Evolutionary conservation across 2,888 invertebrate species (phyloP), one percentile per base, ranked within the genome.

Genomic region (Proisotoma minuta): DNA sequence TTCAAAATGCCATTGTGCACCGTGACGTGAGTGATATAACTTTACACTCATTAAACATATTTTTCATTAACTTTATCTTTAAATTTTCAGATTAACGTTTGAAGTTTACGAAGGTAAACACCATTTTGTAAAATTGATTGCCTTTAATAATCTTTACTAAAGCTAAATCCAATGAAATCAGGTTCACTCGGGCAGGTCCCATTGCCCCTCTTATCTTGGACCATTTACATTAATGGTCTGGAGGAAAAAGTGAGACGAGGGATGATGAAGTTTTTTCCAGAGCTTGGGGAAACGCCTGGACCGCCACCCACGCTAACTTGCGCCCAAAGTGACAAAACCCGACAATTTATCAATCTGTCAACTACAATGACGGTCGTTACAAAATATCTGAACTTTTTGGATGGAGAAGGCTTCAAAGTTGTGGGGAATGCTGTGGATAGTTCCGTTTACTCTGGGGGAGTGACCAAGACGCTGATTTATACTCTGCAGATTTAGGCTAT

Each of bases 81-180:
- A n/a, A n/a, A n/a, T n/a, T 20, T 43, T 3, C 53, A 69, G 69
- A 50, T 43, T 69, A 22, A 69, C 60, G 2, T 69, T 66, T 28
- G 69, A 69, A 47, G 52, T 69, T 20, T 69, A 69, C 27, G 69
- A 69, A 50, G 69, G n/a, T n/a, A n/a, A n/a, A n/a, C n/a, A n/a
- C n/a, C n/a, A n/a, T n/a, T n/a, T n/a, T n/a, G n/a, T n/a, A n/a
- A n/a, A n/a, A n/a, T n/a, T n/a, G n/a, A n/a, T n/a, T n/a, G n/a
- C n/a, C n/a, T n/a, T n/a, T n/a, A n/a, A n/a, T n/a, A n/a, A n/a
- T n/a, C n/a, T n/a, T n/a, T n/a, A n/a, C n/a, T n/a, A n/a, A n/a
- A n/a, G n/a, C n/a, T n/a, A n/a, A n/a, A n/a, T n/a, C n/a, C n/a
- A n/a, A n/a, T n/a, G n/a, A n/a, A n/a, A n/a, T n/a, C n/a, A n/a